These are phyloP conservation scores for Seira ritae DNA, from an alignment of 2,888 invertebrate species.

Conservation along the genomic window DNA sequence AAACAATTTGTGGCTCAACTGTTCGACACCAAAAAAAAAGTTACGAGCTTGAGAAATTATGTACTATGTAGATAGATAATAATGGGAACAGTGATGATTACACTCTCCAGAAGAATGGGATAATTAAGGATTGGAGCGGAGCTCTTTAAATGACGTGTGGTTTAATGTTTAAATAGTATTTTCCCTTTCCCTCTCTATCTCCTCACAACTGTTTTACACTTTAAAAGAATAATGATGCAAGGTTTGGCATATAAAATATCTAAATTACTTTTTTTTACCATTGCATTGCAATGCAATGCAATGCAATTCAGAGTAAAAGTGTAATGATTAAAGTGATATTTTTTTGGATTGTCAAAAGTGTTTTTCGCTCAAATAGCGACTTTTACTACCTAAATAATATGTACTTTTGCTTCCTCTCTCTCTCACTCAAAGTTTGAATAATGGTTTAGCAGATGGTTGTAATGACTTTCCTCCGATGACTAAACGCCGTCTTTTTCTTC, in stretches of 20 bases:
- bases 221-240: neutral
- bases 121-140: neutral
- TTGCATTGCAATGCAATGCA: neutral
- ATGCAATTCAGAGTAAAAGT: no score
- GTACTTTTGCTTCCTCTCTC: neutral
- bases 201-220: neutral
- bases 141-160: neutral
- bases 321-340: neutral
- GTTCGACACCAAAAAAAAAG: no score
- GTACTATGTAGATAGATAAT: neutral
- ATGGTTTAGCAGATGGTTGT: conserved; percentile 52
- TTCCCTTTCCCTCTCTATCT: neutral
- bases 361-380: neutral
- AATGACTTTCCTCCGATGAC: conserved; percentile 27
- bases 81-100: neutral
- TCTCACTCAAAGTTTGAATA: conserved; percentile 33
- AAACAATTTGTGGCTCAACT: neutral
- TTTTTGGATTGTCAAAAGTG: no score
- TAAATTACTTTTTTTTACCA: neutral
- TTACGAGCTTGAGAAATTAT: neutral
- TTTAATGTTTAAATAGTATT: neutral
- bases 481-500: no score
- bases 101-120: conserved; percentile 1
- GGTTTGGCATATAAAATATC: neutral
- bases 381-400: neutral